A percentile compares a stretch with the other conserved stretches of the same genome.
These are phyloP conservation scores for Torymus auratus DNA, from an alignment of 2,888 invertebrate species.

Conservation along the genomic window DNA sequence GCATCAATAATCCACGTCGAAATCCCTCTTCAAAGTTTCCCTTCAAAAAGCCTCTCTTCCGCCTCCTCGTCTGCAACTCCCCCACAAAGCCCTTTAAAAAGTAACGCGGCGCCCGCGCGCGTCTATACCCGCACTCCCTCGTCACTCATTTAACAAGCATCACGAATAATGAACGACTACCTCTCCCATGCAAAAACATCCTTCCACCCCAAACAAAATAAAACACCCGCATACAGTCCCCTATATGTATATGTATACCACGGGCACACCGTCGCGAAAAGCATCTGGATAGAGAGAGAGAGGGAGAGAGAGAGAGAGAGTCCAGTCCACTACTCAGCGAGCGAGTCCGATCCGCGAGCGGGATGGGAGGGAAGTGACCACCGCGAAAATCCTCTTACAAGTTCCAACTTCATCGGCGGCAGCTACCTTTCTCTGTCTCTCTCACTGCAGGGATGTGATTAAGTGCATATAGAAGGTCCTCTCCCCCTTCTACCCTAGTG, in stretches of 20 bases:
- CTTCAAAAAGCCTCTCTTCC: too few species aligned
- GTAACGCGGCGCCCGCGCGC: too few species aligned
- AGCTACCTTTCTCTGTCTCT: conserved; percentile 30
- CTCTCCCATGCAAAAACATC: too few species aligned
- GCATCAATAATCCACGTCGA: too few species aligned
- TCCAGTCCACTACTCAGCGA: background rate
- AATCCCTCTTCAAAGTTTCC: too few species aligned
- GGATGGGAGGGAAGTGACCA: conserved; percentile 37
- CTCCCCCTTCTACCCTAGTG: background rate
- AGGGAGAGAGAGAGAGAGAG: conserved; percentile 15
- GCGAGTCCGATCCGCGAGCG: conserved; percentile 3
- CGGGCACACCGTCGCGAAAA: background rate
- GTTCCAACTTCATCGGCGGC: conserved; percentile 67
- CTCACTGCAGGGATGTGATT: conserved; percentile 38
- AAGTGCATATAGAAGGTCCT: conserved; percentile 46
- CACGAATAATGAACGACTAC: too few species aligned
- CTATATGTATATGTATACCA: background rate
- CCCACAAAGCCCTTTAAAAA: too few species aligned
- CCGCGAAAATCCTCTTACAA: conserved; percentile 67
- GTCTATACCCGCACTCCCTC: too few species aligned
- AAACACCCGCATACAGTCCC: too few species aligned
- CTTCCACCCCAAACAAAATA: too few species aligned
- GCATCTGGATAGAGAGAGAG: background rate
- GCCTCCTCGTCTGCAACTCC: too few species aligned
- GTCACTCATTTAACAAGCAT: too few species aligned